Evolutionary conservation across 2,113 vertebrate genomes (phyloP), one percentile per base, ranked within the genome.

Genomic region (Percina caprodes): DNA sequence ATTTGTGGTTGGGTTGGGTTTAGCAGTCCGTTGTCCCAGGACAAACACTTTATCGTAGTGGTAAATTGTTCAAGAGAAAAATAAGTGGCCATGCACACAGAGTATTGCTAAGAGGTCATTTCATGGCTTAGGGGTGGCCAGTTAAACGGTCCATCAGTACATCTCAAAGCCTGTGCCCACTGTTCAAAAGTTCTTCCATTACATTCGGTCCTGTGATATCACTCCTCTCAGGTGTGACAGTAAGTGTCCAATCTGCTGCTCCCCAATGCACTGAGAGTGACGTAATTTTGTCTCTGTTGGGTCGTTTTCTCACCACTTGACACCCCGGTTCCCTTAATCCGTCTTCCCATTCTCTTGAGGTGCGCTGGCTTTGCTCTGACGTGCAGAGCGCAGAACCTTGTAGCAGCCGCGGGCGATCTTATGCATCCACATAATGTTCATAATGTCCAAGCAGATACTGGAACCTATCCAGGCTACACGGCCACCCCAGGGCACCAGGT

Each of bases 361-460:
- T 26, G 77, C 62, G 76, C 85, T 83, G 4, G 89, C 81, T 90
- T 96, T 96, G 67, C 93, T 70, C 72, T 24, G 90, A 71, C 88
- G 94, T 7, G 96, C 94, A 15, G 97, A 95, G 75, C 91, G 92
- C 89, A 99, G 89, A 72, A 99, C 97, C 89, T 92, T 97, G 92
- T 96, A 95, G 95, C 98, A 99, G 85, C 98, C 98, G 69, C 95
- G 96, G 33, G 96, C 95, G 24, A 99, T 99, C 92, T 97, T 99
- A 87, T 97, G 93, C 98, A 99, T 99, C 98, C 98, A 99, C 96
- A 98, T 98, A 79, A 98, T 26, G 84, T 99, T 99, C 97, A 99
- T 97, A 85, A 98, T 82, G 94, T 99, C 98, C 95, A 99, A 89
- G 74, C 97, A 93, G 89, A 96, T 66, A 60, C 98, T 98, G 78